Percentiles rank a stretch among this genome's conserved stretches.
phyloP scores from a whole-genome alignment of 2,888 invertebrate genomes.

The Ischnus inquisitorius region DNA sequence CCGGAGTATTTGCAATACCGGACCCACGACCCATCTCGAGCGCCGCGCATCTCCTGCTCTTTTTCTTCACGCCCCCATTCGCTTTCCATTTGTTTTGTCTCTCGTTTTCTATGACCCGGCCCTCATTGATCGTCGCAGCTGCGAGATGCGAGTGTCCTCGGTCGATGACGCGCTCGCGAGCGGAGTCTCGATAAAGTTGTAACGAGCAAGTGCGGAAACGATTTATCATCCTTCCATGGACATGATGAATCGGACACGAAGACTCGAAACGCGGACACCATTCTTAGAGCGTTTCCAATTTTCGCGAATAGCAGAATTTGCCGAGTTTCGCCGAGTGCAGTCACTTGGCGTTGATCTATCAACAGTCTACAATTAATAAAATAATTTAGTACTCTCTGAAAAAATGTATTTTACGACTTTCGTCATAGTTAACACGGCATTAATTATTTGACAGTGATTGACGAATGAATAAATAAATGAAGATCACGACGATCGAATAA shows the following conservation, averaged over 20 bases:
- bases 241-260: background rate
- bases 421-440: too few relatives aligned
- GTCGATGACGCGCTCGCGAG: slow-evolving; percentile 26
- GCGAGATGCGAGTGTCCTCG: background rate
- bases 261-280: background rate
- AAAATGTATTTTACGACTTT: too few relatives aligned
- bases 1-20: background rate
- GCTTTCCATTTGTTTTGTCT: slow-evolving; percentile 14
- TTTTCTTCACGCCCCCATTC: slow-evolving; percentile 47
- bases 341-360: too few relatives aligned
- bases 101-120: slow-evolving; percentile 17
- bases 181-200: background rate
- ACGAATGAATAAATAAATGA: too few relatives aligned
- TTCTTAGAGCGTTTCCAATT: too few relatives aligned
- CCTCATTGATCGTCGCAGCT: slow-evolving; percentile 27
- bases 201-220: background rate
- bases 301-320: too few relatives aligned
- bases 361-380: too few relatives aligned
- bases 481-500: too few relatives aligned
- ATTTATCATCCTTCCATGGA: background rate
- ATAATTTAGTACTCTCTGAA: too few relatives aligned
- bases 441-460: too few relatives aligned
- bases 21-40: background rate
- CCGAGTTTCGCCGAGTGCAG: too few relatives aligned
- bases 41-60: background rate